Conservation (phyloP, 2,113 vertebrate species). For the Oxygymnocypris stewartii region DNA sequence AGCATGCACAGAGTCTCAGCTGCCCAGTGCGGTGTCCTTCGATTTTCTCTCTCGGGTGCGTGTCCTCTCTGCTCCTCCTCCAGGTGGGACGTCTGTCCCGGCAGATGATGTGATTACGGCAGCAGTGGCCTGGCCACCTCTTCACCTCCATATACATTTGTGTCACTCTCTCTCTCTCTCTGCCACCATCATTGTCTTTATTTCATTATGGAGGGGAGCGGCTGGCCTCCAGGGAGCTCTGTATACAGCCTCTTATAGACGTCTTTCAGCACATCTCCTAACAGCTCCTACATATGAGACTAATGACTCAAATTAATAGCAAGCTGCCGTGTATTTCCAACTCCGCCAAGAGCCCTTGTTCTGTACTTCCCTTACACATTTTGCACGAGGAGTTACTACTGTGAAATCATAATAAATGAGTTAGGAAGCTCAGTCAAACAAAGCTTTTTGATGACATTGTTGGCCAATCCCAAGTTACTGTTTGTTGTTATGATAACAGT, state of each 20-base stretch:
- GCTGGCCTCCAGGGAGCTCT: slow-evolving; percentile 51
- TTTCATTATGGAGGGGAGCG: slow-evolving; percentile 52
- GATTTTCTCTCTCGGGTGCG: slow-evolving; percentile 14
- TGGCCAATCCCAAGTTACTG: background rate
- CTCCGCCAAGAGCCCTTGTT: background rate
- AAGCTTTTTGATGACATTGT: background rate
- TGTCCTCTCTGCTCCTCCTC: slow-evolving; percentile 50
- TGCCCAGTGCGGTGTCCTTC: slow-evolving; percentile 38
- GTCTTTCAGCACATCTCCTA: slow-evolving; percentile 53
- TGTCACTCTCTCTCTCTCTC: slow-evolving; percentile 54
- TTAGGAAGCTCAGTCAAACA: background rate
- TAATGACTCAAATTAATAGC: slow-evolving; percentile 11
- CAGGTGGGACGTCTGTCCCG: slow-evolving; percentile 50
- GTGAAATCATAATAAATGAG: background rate
- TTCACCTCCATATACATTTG: slow-evolving; percentile 59
- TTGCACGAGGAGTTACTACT: background rate
- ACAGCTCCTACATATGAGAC: slow-evolving; percentile 18
- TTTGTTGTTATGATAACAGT: background rate
- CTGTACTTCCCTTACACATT: background rate
- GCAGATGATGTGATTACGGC: slow-evolving; percentile 58
- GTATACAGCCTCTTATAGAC: slow-evolving; percentile 33
- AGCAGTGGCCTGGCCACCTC: slow-evolving; percentile 54
- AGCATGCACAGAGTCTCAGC: background rate
- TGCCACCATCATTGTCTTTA: slow-evolving; percentile 48
- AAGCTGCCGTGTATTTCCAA: background rate